Conservation (phyloP, 1,140 invertebrate genomes). For the Panagrolaimus sp. region DNA sequence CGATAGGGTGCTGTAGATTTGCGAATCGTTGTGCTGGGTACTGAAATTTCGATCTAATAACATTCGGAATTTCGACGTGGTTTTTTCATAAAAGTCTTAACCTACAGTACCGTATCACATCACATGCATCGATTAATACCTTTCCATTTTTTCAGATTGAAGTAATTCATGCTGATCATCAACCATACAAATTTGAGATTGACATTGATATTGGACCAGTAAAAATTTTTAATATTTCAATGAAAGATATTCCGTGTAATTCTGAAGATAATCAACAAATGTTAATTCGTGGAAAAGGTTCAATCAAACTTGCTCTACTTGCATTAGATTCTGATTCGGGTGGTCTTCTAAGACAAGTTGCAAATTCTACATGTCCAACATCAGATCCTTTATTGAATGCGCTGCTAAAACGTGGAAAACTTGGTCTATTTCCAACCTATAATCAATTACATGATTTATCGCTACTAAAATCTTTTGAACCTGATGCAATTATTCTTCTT, state of each 20-base stretch:
- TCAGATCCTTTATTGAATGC: background rate
- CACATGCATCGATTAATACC: too few relatives aligned
- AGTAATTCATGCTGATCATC: constrained; percentile 29
- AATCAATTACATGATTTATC: constrained; percentile 29
- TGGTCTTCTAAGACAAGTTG: background rate
- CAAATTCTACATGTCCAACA: constrained; percentile 12
- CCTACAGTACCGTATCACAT: too few relatives aligned
- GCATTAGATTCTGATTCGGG: background rate
- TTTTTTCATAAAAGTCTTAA: too few relatives aligned
- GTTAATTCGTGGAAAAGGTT: constrained; percentile 3
- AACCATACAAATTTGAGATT: constrained; percentile 30
- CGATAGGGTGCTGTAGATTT: too few relatives aligned
- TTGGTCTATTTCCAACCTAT: constrained; percentile 35
- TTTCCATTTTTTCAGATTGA: constrained; percentile 29
- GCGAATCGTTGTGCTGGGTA: too few relatives aligned
- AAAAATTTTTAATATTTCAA: constrained; percentile 34
- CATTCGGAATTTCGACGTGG: too few relatives aligned
- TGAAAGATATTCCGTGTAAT: constrained; percentile 28
- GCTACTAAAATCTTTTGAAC: constrained; percentile 28
- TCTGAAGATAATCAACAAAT: constrained; percentile 25
- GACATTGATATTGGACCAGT: constrained; percentile 17
- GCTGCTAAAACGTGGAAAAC: background rate
- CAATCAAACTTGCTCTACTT: constrained; percentile 12
- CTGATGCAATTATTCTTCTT: constrained; percentile 47
- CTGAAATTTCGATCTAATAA: too few relatives aligned